phyloP scores from a whole-genome alignment of 2,113 vertebrate species.

The Heterotilapia buettikoferi region DNA sequence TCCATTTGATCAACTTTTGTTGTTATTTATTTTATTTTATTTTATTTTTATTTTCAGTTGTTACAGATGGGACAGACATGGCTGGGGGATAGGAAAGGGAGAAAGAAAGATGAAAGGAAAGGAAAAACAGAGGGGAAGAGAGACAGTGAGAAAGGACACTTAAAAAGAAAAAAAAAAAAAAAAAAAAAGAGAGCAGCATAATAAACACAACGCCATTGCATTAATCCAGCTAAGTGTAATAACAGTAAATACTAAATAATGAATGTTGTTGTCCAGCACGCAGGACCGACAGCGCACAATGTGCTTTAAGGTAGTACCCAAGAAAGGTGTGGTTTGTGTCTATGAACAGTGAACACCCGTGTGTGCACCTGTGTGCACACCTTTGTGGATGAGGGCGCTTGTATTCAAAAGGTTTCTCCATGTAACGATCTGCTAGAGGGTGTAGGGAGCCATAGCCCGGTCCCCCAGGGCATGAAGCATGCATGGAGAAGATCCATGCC shows the following conservation, averaged over 20 bases:
- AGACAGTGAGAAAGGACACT: too few species aligned
- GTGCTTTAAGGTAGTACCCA: neutral
- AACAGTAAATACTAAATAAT: neutral
- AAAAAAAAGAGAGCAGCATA: neutral
- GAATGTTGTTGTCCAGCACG: neutral
- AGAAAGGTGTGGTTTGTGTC: neutral
- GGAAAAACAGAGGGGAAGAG: too few species aligned
- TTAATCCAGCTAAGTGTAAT: neutral
- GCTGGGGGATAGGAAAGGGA: too few species aligned
- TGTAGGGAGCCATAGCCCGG: neutral
- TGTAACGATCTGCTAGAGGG: neutral
- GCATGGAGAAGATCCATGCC: neutral
- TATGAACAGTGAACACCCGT: neutral
- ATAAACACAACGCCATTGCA: neutral
- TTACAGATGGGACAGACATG: too few species aligned
- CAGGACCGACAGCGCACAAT: neutral
- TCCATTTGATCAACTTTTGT: too few species aligned
- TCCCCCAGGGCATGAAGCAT: neutral
- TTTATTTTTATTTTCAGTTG: too few species aligned
- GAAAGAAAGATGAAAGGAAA: too few species aligned
- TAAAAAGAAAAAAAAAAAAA: too few species aligned
- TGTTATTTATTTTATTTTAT: too few species aligned
- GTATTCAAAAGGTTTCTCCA: neutral
- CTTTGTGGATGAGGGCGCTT: neutral
- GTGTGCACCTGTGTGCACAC: neutral